Evolutionary conservation across 2,888 invertebrate genomes (phyloP).

Genomic region (Macaria liturata): DNA sequence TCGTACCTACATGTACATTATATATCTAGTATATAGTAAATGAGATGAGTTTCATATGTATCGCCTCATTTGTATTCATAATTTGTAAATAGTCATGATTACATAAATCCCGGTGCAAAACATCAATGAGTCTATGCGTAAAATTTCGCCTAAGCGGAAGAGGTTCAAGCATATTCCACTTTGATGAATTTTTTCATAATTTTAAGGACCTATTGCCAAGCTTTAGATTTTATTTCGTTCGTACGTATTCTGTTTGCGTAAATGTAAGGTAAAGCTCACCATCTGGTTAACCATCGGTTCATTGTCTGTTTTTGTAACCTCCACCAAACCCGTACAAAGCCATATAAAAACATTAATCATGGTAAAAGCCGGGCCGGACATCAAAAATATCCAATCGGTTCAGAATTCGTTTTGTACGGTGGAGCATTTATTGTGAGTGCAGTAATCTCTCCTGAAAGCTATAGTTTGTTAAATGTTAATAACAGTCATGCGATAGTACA

Average conservation of each 20-base stretch:
- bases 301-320: no score
- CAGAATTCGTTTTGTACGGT: slow-evolving; percentile 38
- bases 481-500: slow-evolving; percentile 38
- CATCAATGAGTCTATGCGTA: slow-evolving; percentile 15
- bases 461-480: slow-evolving; percentile 55
- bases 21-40: slow-evolving; percentile 21
- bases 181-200: no score
- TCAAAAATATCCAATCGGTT: slow-evolving; percentile 39
- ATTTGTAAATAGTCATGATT: slow-evolving; percentile 31
- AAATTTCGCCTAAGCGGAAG: slow-evolving; percentile 5
- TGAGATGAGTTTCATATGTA: slow-evolving; percentile 38
- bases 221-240: no score
- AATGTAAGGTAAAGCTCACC: no score
- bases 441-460: slow-evolving; percentile 54
- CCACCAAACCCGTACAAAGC: no score
- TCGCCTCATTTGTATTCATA: slow-evolving; percentile 42
- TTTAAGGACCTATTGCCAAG: no score
- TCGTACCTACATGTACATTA: no score
- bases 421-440: slow-evolving; percentile 48
- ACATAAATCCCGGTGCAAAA: slow-evolving; percentile 14
- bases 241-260: no score
- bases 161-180: no score
- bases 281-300: no score
- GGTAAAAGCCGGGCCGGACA: slow-evolving; percentile 38
- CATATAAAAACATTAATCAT: slow-evolving; percentile 39